A percentile compares a stretch with the other conserved stretches of the same genome.
These are phyloP conservation scores for Tanypteryx hageni DNA, from an alignment of 2,888 invertebrate species.

Conservation along the genomic window DNA sequence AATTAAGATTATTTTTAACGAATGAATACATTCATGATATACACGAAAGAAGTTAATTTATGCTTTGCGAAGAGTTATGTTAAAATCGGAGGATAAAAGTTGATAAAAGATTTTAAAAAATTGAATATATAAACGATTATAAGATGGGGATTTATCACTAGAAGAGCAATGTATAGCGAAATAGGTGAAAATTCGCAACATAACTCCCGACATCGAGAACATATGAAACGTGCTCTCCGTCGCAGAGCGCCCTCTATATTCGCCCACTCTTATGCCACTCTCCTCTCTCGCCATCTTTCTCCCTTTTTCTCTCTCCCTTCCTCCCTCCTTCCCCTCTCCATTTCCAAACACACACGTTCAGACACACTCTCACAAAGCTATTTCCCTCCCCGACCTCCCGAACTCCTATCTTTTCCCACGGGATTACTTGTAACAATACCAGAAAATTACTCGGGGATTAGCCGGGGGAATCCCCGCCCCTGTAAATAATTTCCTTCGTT, in stretches of 20 bases:
- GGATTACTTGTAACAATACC: constrained; percentile 70
- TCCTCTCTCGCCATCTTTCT: not conserved
- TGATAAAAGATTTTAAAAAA: too few species aligned
- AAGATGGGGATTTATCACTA: not conserved
- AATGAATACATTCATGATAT: too few species aligned
- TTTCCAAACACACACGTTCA: not conserved
- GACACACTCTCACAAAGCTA: not conserved
- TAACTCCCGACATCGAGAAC: not conserved
- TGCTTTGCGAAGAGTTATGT: too few species aligned
- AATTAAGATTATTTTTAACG: too few species aligned
- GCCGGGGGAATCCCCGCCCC: constrained; percentile 66
- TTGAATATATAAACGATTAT: too few species aligned
- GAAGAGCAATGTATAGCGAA: not conserved
- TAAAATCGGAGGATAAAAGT: too few species aligned
- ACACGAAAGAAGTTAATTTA: too few species aligned
- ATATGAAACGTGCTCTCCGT: not conserved
- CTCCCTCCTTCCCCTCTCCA: not conserved
- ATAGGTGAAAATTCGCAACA: not conserved
- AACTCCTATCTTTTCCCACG: constrained; percentile 66
- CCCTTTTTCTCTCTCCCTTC: not conserved
- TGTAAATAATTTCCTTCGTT: constrained; percentile 66
- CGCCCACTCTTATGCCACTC: not conserved
- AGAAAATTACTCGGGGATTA: constrained; percentile 70
- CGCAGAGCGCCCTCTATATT: not conserved
- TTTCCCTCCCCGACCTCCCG: constrained; percentile 42